These are phyloP conservation scores for Phaonia tiefii DNA, from an alignment of 2,888 invertebrate genomes.

Conservation along the genomic window DNA sequence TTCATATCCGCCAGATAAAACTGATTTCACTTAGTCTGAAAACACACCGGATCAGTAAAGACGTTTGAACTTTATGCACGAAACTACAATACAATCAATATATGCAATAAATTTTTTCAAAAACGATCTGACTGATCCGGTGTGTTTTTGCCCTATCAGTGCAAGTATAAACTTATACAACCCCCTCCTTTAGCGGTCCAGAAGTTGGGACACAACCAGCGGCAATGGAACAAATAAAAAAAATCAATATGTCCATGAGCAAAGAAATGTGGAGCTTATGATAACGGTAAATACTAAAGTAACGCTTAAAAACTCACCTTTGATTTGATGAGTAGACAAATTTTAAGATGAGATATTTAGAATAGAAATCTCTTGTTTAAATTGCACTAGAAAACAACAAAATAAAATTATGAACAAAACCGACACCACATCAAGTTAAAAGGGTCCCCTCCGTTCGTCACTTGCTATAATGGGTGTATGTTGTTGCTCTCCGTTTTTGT, in stretches of 20 bases:
- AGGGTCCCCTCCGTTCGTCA: constrained; percentile 55
- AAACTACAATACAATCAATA: too few relatives aligned
- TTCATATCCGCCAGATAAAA: too few relatives aligned
- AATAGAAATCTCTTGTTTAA: neutral
- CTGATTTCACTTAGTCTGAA: too few relatives aligned
- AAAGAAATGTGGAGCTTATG: neutral
- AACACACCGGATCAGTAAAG: too few relatives aligned
- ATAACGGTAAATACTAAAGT: constrained; percentile 27
- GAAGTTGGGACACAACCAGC: too few relatives aligned
- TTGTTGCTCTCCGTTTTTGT: constrained; percentile 16
- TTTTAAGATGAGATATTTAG: neutral
- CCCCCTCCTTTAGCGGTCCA: too few relatives aligned
- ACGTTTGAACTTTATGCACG: too few relatives aligned
- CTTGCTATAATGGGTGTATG: constrained; percentile 36
- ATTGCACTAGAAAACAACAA: constrained; percentile 23
- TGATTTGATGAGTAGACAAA: neutral
- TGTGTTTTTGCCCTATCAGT: too few relatives aligned
- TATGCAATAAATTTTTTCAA: too few relatives aligned
- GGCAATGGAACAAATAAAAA: too few relatives aligned
- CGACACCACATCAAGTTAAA: constrained; percentile 20
- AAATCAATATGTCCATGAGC: constrained; percentile 4
- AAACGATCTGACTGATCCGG: too few relatives aligned
- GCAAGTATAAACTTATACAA: too few relatives aligned
- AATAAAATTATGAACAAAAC: constrained; percentile 19
- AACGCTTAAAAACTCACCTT: constrained; percentile 12